Evolutionary conservation across 1,140 invertebrate species (phyloP).

Genomic region (Venturia canescens): DNA sequence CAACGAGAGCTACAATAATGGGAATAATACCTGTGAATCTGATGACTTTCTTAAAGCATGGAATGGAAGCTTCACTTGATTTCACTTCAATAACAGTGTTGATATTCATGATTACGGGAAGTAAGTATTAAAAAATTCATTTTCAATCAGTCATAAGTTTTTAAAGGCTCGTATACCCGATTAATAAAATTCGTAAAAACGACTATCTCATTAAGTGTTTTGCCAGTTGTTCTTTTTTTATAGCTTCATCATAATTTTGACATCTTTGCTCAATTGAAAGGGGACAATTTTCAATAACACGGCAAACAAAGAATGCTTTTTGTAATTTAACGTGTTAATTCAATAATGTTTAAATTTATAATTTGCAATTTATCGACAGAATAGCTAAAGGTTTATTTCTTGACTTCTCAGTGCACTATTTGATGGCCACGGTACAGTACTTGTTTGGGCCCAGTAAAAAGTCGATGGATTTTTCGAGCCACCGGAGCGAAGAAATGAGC

Average conservation of each 20-base stretch:
- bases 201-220: too few relatives aligned
- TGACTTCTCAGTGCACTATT: slow-evolving; percentile 67
- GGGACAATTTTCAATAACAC: too few relatives aligned
- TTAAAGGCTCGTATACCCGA: too few relatives aligned
- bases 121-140: slow-evolving; percentile 67
- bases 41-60: slow-evolving; percentile 69
- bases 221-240: too few relatives aligned
- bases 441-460: slow-evolving; percentile 49
- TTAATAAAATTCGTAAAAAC: too few relatives aligned
- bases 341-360: too few relatives aligned
- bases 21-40: slow-evolving; percentile 72
- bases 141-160: too few relatives aligned
- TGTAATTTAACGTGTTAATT: too few relatives aligned
- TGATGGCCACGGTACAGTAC: slow-evolving; percentile 65
- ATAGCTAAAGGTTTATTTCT: slow-evolving; percentile 21
- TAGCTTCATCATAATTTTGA: too few relatives aligned
- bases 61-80: slow-evolving; percentile 67
- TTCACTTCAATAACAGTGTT: slow-evolving; percentile 70
- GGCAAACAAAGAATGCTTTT: too few relatives aligned
- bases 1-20: slow-evolving; percentile 68
- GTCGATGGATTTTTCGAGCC: neutral
- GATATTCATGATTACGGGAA: slow-evolving; percentile 70
- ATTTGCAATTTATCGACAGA: slow-evolving; percentile 32
- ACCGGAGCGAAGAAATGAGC: slow-evolving; percentile 18
- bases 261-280: too few relatives aligned